Evolutionary conservation across 1,140 invertebrate species (phyloP).

Genomic region (Drosophila subpulchrella): DNA sequence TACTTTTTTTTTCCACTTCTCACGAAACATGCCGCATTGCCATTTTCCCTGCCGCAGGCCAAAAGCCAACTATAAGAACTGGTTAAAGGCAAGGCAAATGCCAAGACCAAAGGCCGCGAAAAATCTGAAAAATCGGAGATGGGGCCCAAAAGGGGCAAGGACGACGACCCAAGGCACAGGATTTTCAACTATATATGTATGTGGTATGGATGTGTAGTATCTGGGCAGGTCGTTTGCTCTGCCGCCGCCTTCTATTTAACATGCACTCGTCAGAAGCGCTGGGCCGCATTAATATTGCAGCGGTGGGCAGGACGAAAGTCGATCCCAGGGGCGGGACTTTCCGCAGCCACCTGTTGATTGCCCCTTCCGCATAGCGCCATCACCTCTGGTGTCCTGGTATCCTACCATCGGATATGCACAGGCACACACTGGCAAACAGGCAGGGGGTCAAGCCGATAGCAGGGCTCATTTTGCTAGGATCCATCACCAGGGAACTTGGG

Average conservation of each 20-base stretch:
- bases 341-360: slow-evolving; percentile 28
- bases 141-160: not conserved
- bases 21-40: slow-evolving; percentile 42
- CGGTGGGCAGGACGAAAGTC: slow-evolving; percentile 5
- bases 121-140: not conserved
- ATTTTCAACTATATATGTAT: not conserved
- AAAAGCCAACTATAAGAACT: slow-evolving; percentile 43
- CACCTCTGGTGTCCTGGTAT: slow-evolving; percentile 1
- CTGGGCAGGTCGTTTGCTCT: slow-evolving; percentile 49
- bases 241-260: slow-evolving; percentile 64
- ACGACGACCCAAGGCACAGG: not conserved
- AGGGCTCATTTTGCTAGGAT: not conserved
- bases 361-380: not conserved
- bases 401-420: slow-evolving; percentile 21
- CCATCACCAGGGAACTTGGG: not conserved
- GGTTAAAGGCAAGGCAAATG: slow-evolving; percentile 28
- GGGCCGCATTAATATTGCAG: slow-evolving; percentile 65
- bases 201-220: slow-evolving; percentile 1
- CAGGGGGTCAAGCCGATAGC: not conserved
- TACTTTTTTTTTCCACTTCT: slow-evolving; percentile 8
- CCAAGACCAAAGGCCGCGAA: slow-evolving; percentile 18
- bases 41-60: slow-evolving; percentile 50
- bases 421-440: slow-evolving; percentile 5
- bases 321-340: slow-evolving; percentile 21
- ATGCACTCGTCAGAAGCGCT: slow-evolving; percentile 60